Conservation (phyloP, 1,140 invertebrate genomes). For the Brachionus plicatilis region DNA sequence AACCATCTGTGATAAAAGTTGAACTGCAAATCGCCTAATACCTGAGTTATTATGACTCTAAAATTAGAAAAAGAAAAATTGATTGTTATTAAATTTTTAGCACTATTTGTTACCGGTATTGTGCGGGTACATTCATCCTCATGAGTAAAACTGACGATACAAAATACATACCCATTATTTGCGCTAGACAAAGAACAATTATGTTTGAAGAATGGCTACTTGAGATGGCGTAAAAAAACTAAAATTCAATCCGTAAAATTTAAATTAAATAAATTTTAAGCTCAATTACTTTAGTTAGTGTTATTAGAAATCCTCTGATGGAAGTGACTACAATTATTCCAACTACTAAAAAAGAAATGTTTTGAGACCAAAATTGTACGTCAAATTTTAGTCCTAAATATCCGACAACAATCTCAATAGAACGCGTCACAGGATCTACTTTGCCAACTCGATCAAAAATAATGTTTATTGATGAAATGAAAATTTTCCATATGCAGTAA, state of each 20-base stretch:
- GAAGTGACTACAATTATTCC: conserved; percentile 97
- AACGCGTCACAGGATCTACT: conserved; percentile 92
- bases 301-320: conserved; percentile 87
- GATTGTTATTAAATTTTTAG: not conserved
- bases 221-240: conserved; percentile 99
- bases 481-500: conserved; percentile 98
- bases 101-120: conserved; percentile 65
- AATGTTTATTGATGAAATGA: conserved; percentile 88
- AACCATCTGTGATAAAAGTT: conserved; percentile 99
- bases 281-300: conserved; percentile 80
- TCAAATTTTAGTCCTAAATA: conserved; percentile 95
- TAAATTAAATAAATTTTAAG: not conserved
- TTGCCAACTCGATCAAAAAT: conserved; percentile 97
- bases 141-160: conserved; percentile 93
- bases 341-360: conserved; percentile 91
- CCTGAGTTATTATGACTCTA: conserved; percentile 91
- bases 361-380: conserved; percentile 97
- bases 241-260: conserved; percentile 50
- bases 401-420: conserved; percentile 91
- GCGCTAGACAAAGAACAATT: conserved; percentile 89
- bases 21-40: conserved; percentile 93
- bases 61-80: conserved; percentile 36
- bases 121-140: conserved; percentile 98
- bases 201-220: conserved; percentile 97
- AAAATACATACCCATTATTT: conserved; percentile 99